Conservation (phyloP, 2,797 vertebrate genomes). For the Oceanodroma leucorhoa region DNA sequence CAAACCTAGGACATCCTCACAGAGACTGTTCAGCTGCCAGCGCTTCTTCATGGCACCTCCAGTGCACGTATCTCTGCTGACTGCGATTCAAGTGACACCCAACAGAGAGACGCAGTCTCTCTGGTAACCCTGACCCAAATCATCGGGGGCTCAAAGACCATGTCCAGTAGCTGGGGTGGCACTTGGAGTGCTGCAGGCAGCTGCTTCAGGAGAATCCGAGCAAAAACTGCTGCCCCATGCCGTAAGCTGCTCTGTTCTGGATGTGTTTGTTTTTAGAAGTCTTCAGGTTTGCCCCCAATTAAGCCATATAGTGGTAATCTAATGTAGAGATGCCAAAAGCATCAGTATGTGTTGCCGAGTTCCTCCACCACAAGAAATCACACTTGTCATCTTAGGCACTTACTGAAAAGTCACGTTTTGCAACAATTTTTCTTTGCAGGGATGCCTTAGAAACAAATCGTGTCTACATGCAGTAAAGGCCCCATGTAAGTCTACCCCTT, state of each 20-base stretch:
- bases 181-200: not conserved
- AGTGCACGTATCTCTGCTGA: fast-evolving
- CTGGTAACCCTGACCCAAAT: not conserved
- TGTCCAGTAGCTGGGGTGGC: not conserved
- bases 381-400: not conserved
- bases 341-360: not conserved
- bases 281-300: not conserved
- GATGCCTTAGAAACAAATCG: not conserved
- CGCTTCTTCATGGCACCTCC: not conserved
- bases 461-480: not conserved
- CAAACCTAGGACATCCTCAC: not conserved
- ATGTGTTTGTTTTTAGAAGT: not conserved
- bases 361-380: not conserved
- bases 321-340: not conserved
- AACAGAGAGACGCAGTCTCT: not conserved
- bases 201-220: not conserved
- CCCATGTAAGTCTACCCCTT: not conserved
- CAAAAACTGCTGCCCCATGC: not conserved
- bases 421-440: not conserved
- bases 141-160: fast-evolving
- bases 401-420: not conserved
- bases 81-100: not conserved
- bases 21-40: not conserved
- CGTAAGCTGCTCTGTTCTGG: not conserved
- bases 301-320: not conserved